Percentiles rank a stretch among this genome's conserved stretches.
Evolutionary conservation across 1,140 invertebrate genomes (phyloP).

Genomic region (Acromyrmex heyeri): DNA sequence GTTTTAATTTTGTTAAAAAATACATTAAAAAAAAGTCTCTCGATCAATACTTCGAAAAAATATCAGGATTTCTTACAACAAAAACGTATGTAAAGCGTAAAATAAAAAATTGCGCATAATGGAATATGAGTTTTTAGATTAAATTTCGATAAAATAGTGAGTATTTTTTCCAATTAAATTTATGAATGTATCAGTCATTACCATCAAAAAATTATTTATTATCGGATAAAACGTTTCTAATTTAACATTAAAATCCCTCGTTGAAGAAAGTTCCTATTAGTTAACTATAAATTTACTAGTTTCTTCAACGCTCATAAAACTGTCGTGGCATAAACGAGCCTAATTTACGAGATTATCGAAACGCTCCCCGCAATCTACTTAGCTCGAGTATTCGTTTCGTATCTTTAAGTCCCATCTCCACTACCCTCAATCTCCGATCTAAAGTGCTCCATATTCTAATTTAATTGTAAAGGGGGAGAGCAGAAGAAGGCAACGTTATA

Average conservation of each 20-base stretch:
- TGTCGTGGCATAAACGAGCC: neutral
- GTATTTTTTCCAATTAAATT: neutral
- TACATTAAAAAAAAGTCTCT: too few relatives aligned
- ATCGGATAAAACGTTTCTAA: neutral
- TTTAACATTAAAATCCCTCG: neutral
- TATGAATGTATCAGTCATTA: neutral
- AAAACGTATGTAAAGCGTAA: neutral
- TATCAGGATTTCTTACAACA: neutral
- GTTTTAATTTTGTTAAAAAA: too few relatives aligned
- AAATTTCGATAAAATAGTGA: neutral
- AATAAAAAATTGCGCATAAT: neutral
- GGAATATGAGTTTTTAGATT: neutral
- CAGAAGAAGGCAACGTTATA: neutral
- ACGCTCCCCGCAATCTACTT: conserved; percentile 5
- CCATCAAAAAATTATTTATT: neutral
- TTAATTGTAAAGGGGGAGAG: neutral
- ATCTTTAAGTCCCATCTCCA: conserved; percentile 22
- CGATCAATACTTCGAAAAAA: neutral
- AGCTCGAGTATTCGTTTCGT: conserved; percentile 12
- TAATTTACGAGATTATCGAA: conserved; percentile 28
- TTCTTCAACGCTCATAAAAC: conserved; percentile 17
- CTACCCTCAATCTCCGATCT: conserved; percentile 25
- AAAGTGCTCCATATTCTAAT: conserved; percentile 41
- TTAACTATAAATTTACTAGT: neutral
- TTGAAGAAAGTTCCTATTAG: conserved; percentile 7